Percentiles rank a stretch among this genome's conserved stretches.
Evolutionary conservation across 2,797 vertebrate genomes (phyloP).

Genomic region (Tamandua tetradactyla): DNA sequence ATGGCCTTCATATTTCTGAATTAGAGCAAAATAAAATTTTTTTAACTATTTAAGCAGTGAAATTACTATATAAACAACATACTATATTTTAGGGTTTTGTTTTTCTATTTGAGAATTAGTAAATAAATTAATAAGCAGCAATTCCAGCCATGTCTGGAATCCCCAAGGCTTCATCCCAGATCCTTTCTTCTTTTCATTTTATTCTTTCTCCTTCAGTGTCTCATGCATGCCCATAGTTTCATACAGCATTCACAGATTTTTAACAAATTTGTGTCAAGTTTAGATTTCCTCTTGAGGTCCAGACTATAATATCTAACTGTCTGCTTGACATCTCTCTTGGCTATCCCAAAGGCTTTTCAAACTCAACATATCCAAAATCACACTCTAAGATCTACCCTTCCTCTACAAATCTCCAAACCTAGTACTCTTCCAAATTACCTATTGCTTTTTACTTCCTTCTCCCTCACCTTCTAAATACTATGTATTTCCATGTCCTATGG

Average conservation of each 20-base stretch:
- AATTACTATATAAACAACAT: neutral
- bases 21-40: neutral
- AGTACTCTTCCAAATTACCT: neutral
- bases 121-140: slow-evolving; percentile 22
- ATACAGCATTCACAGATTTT: neutral
- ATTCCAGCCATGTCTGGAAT: neutral
- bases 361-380: neutral
- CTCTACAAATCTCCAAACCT: neutral
- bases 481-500: neutral
- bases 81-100: neutral
- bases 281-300: neutral
- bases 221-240: neutral
- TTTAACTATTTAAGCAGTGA: neutral
- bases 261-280: neutral
- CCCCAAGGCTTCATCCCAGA: neutral
- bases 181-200: slow-evolving; percentile 19
- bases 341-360: neutral
- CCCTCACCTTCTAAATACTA: neutral
- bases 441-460: neutral
- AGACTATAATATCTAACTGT: neutral
- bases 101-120: neutral
- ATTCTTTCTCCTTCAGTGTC: neutral
- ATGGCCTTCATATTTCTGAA: neutral
- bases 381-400: neutral
- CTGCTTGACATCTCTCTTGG: neutral